These are phyloP conservation scores for Cosmorhoe ocellata DNA, from an alignment of 2,888 invertebrate genomes.

Conservation along the genomic window DNA sequence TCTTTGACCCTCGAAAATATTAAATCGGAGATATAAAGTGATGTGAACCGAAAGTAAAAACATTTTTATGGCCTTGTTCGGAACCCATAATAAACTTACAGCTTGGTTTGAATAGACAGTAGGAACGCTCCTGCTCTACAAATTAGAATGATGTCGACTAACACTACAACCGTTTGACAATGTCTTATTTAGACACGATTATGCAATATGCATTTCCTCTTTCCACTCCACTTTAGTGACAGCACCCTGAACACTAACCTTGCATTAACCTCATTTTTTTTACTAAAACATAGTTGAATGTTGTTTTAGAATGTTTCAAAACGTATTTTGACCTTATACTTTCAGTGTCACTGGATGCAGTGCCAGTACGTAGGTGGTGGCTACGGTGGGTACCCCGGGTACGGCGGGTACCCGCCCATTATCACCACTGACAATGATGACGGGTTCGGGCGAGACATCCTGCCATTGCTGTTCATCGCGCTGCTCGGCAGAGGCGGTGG, in stretches of 20 bases:
- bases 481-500: slow-evolving; percentile 27
- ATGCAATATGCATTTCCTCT: no score
- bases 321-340: not conserved
- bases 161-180: no score
- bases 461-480: slow-evolving; percentile 29
- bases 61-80: not conserved
- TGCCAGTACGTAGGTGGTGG: slow-evolving; percentile 22
- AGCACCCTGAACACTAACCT: no score
- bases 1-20: slow-evolving; percentile 1
- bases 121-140: no score
- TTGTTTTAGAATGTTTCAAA: no score
- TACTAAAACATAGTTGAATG: no score
- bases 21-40: slow-evolving; percentile 3
- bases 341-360: slow-evolving; percentile 28
- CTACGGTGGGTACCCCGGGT: slow-evolving; percentile 26
- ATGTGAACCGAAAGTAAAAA: slow-evolving; percentile 6
- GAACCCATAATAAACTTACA: not conserved
- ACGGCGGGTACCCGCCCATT: slow-evolving; percentile 27
- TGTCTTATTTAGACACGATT: no score
- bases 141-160: no score
- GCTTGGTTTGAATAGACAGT: no score
- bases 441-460: slow-evolving; percentile 20
- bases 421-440: slow-evolving; percentile 18
- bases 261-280: no score
- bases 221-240: not conserved